Base-by-base conservation (phyloP, 37 sponge, comb jelly and placozoan species). In the Agelas oroides region DNA sequence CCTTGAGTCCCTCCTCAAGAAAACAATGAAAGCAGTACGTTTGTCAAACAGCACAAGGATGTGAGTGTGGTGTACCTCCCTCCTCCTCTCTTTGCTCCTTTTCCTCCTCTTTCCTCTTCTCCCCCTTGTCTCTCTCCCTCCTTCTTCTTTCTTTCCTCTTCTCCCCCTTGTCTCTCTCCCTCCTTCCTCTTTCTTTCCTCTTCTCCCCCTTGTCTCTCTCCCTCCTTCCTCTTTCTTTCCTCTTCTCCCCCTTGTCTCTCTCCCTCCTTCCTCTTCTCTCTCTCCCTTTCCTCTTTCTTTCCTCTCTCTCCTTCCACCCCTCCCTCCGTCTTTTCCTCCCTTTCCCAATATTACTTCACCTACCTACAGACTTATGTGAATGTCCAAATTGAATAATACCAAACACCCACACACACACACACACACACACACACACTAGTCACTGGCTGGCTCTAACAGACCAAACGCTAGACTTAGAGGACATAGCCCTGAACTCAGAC, bases 381-480 rank as follows among this genome's bases (percentile, higher is more conserved):
- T 46, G 46, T 8, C 3, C 46, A 46, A 12, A 46, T 8, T 12
- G 6, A 8, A 3, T 3, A 3, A 46, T 46, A 46, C 46, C 46
- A 46, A 3, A 46, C 46, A 46, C 46, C 46, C 46, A 46, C 46
- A 46, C 46, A 46, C 46, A 46, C 46, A 46, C 46, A 46, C 46
- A 46, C 46, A 46, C 46, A 46, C 46, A 46, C 46, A 46, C 46
- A 12, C 46, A 46, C 8, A 8, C 46, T 34, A 93, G 93, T 38
- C 85, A 93, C 53, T 94, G 95, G 95, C 41, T 70, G 54, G 79
- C 76, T 30, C 56, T 94, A 52, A 82, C 91, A 53, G 95, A 94
- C 35, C 84, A 82, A 70, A 70, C 89, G 17, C 59, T 94, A 70
- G 92, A 87, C 36, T 65, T 90, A 55, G 95, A 91, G 53, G 95